These are phyloP conservation scores for Nannobrachium achirus DNA, from an alignment of 2,113 vertebrate genomes.

Conservation along the genomic window DNA sequence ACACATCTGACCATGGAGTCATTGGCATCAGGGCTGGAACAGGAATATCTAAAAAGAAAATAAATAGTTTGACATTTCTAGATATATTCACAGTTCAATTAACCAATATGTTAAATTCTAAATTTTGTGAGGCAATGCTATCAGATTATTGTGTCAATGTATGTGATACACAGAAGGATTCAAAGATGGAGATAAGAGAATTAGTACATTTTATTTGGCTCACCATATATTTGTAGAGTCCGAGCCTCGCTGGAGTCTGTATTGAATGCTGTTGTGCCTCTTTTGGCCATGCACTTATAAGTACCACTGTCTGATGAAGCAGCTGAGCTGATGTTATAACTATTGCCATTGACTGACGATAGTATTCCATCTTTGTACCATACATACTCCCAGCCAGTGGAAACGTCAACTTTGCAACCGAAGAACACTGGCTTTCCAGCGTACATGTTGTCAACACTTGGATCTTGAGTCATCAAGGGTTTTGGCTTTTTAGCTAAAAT, in stretches of 20 bases:
- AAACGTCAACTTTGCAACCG: background rate
- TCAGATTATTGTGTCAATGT: no score
- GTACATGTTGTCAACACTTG: background rate
- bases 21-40: background rate
- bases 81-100: no score
- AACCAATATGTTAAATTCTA: no score
- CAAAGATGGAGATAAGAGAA: no score
- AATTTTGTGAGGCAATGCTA: no score
- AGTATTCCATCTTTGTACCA: background rate
- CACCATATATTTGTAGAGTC: no score
- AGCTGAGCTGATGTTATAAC: no score
- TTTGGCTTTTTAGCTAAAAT: background rate
- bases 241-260: no score
- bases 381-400: background rate
- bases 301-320: no score
- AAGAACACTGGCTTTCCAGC: background rate
- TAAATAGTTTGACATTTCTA: background rate
- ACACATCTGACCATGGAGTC: constrained; percentile 51
- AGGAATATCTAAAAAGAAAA: background rate
- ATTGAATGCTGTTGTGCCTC: no score
- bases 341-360: background rate
- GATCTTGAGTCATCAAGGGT: background rate
- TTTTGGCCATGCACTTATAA: no score
- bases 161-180: background rate
- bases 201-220: no score